These are phyloP conservation scores for Plebejus melissa DNA, from an alignment of 2,888 invertebrate genomes.

Conservation along the genomic window DNA sequence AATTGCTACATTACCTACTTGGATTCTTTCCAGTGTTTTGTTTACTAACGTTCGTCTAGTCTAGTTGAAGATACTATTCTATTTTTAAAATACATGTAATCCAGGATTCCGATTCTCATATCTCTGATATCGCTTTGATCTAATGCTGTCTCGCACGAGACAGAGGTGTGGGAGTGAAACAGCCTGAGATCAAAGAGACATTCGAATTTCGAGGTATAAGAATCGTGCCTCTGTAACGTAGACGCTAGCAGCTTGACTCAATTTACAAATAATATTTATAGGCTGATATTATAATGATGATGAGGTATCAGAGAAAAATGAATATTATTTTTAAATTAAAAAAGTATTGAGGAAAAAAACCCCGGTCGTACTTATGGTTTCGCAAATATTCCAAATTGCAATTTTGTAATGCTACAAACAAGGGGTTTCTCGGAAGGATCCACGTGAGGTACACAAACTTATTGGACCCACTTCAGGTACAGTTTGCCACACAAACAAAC, in stretches of 20 bases:
- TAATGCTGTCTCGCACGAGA: too few relatives aligned
- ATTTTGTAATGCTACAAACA: neutral
- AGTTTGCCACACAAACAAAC: neutral
- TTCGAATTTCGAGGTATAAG: too few relatives aligned
- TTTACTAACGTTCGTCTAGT: slow-evolving; percentile 33
- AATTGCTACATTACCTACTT: slow-evolving; percentile 35
- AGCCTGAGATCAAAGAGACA: too few relatives aligned
- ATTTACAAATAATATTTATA: too few relatives aligned
- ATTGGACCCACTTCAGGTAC: neutral
- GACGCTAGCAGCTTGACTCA: too few relatives aligned
- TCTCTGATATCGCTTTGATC: too few relatives aligned
- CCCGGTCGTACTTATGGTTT: neutral
- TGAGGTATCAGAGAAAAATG: neutral
- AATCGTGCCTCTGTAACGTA: too few relatives aligned
- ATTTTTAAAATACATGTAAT: neutral
- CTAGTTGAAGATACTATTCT: neutral
- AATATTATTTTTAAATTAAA: too few relatives aligned
- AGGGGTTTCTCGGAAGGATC: slow-evolving; percentile 6
- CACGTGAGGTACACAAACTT: neutral
- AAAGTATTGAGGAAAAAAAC: too few relatives aligned
- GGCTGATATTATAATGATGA: too few relatives aligned
- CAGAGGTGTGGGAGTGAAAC: too few relatives aligned
- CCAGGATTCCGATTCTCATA: too few relatives aligned
- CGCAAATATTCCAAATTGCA: neutral
- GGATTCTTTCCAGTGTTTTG: slow-evolving; percentile 38